A percentile compares a stretch with the other conserved stretches of the same genome.
Conservation (phyloP, 35 echinoderm and acorn worm species). For the Anneissia japonica region DNA sequence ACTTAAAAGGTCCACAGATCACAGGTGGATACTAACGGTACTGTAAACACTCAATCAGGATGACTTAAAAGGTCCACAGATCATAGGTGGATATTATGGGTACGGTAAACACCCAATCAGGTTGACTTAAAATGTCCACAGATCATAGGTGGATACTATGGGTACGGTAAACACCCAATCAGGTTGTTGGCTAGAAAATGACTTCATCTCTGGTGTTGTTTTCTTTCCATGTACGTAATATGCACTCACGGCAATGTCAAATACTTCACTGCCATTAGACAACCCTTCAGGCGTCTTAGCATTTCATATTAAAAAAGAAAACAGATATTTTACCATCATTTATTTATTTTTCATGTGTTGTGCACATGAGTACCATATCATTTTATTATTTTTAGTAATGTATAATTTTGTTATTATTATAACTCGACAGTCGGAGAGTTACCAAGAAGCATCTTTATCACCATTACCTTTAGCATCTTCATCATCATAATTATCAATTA, state of each 20-base stretch:
- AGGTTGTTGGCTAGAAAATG: conserved; percentile 8
- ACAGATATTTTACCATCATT: too few relatives aligned
- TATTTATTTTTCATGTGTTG: too few relatives aligned
- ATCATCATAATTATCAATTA: conserved; percentile 1
- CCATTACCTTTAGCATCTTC: neutral
- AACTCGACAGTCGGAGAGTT: too few relatives aligned
- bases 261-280: neutral
- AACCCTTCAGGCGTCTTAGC: neutral
- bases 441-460: neutral
- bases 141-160: conserved; percentile 2
- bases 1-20: too few relatives aligned
- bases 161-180: conserved; percentile 29
- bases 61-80: conserved; percentile 23
- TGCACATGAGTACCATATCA: too few relatives aligned
- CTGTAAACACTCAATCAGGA: neutral
- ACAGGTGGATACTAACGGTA: too few relatives aligned
- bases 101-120: conserved; percentile 23
- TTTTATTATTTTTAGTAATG: too few relatives aligned
- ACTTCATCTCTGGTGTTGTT: neutral
- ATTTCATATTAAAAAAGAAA: too few relatives aligned
- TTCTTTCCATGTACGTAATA: conserved; percentile 13
- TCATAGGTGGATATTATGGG: conserved; percentile 13
- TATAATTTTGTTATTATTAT: too few relatives aligned
- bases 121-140: conserved; percentile 25
- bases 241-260: conserved; percentile 23